A percentile compares a stretch with the other conserved stretches of the same genome.
phyloP scores from a whole-genome alignment of 2,113 vertebrate species.

The Muntiacus reevesi region DNA sequence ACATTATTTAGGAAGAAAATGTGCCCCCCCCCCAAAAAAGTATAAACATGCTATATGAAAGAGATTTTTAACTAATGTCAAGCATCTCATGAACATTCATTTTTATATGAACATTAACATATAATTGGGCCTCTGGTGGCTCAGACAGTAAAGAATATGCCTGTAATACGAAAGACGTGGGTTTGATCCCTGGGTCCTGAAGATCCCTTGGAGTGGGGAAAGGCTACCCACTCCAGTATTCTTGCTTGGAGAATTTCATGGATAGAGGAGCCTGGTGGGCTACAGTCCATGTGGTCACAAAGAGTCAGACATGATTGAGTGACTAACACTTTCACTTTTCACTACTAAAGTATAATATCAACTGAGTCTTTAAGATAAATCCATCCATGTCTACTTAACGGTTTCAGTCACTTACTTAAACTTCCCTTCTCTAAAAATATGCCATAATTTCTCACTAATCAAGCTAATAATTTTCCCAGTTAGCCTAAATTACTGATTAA shows the following conservation, averaged over 20 bases:
- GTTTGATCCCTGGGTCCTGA: not conserved
- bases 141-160: not conserved
- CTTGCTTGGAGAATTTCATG: not conserved
- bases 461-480: slow-evolving; percentile 14
- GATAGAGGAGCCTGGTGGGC: not conserved
- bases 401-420: not conserved
- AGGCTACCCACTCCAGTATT: not conserved
- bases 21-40: not conserved
- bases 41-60: not conserved
- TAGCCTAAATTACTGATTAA: not conserved
- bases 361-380: not conserved
- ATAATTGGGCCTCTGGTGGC: not conserved
- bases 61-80: not conserved
- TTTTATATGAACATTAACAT: not conserved
- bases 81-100: not conserved
- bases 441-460: slow-evolving; percentile 19
- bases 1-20: slow-evolving; percentile 22
- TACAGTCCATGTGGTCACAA: not conserved
- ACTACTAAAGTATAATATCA: not conserved
- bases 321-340: not conserved
- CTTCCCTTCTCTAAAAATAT: slow-evolving; percentile 25
- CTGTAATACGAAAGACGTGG: not conserved
- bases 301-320: not conserved
- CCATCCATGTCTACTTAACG: not conserved
- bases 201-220: not conserved